phyloP scores from a whole-genome alignment of 37 sponge, comb jelly and placozoan genomes.

The Ephydatia muelleri region DNA sequence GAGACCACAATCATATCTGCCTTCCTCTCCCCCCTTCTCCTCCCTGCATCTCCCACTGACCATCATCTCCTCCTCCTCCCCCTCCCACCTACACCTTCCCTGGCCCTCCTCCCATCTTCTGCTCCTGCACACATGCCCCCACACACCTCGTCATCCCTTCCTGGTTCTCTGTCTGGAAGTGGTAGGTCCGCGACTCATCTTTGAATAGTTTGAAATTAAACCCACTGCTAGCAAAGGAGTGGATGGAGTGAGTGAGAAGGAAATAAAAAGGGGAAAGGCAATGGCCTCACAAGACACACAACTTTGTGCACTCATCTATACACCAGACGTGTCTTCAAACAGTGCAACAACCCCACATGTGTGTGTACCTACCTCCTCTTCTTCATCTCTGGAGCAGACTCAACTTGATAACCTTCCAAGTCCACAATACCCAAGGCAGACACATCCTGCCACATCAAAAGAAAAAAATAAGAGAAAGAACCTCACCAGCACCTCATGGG shows the following conservation, averaged over 20 bases:
- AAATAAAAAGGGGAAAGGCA: background rate
- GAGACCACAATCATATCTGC: background rate
- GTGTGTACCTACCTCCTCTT: conserved; percentile 52
- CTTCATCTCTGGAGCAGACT: conserved; percentile 43
- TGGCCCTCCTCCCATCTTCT: too few species aligned
- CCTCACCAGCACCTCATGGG: too few species aligned
- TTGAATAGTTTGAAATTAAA: conserved; percentile 55
- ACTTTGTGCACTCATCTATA: too few species aligned
- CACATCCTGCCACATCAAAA: conserved; percentile 54
- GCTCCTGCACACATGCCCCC: too few species aligned
- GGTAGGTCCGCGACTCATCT: conserved; percentile 58
- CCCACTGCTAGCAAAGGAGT: too few species aligned
- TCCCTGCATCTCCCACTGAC: background rate
- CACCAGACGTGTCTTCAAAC: too few species aligned
- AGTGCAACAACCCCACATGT: background rate
- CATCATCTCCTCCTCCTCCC: background rate
- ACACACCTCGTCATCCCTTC: conserved; percentile 64
- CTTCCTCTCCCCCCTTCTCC: background rate
- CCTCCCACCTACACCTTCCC: too few species aligned
- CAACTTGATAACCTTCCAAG: conserved; percentile 53
- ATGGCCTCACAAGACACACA: background rate
- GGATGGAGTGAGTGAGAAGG: background rate
- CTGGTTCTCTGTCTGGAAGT: conserved; percentile 55
- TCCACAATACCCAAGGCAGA: conserved; percentile 67
- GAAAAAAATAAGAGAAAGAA: background rate